Conservation (phyloP, 2,888 invertebrate genomes). For the Himalopsyche kuldschensis region DNA sequence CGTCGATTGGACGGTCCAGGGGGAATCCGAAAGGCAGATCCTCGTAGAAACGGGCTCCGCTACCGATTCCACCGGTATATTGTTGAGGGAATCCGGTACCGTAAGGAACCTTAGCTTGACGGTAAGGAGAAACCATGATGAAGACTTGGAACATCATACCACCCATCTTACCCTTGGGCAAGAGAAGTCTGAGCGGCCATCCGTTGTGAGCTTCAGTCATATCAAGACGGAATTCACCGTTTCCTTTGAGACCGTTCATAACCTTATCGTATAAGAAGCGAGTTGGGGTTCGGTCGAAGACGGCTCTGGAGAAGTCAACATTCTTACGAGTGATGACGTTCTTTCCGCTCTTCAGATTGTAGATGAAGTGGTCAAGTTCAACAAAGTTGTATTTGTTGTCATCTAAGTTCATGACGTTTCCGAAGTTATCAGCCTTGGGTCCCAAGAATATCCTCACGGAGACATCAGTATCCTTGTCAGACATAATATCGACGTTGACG, state of each 20-base stretch:
- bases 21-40: constrained; percentile 72
- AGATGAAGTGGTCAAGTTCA: constrained; percentile 63
- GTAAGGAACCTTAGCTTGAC: constrained; percentile 49
- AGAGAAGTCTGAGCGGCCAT: constrained; percentile 68
- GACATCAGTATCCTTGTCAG: constrained; percentile 61
- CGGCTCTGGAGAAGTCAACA: constrained; percentile 63
- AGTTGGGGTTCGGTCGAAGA: constrained; percentile 65
- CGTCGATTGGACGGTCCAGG: constrained; percentile 69
- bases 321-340: constrained; percentile 69
- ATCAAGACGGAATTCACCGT: constrained; percentile 60
- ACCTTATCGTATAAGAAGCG: constrained; percentile 62
- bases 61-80: constrained; percentile 49
- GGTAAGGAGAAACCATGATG: constrained; percentile 62
- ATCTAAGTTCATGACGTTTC: constrained; percentile 56
- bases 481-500: constrained; percentile 61
- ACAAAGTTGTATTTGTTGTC: constrained; percentile 64
- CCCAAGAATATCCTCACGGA: constrained; percentile 68
- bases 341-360: constrained; percentile 62
- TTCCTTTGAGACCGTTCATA: constrained; percentile 52
- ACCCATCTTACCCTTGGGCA: constrained; percentile 71
- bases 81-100: constrained; percentile 42
- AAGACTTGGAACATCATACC: constrained; percentile 69
- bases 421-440: constrained; percentile 67
- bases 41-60: constrained; percentile 60
- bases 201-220: constrained; percentile 58